Percentiles rank a stretch among this genome's conserved stretches.
Evolutionary conservation across 2,888 invertebrate species (phyloP).

Genomic region (Amblyjoppa proteus): DNA sequence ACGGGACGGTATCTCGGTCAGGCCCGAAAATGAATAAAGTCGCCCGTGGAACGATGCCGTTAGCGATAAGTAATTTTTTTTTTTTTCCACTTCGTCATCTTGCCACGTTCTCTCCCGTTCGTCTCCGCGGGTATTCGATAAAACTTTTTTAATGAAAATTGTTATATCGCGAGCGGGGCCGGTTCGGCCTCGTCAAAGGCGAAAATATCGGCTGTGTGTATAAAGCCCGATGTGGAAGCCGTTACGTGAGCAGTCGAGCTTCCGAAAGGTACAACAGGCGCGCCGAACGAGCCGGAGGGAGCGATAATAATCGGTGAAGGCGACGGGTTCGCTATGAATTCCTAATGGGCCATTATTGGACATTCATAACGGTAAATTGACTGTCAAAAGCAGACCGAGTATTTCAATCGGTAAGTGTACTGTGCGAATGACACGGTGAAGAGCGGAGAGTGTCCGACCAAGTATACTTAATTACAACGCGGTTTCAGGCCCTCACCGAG

Average conservation of each 20-base stretch:
- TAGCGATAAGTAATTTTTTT: slow-evolving; percentile 70
- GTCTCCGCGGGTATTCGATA: slow-evolving; percentile 41
- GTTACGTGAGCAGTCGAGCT: slow-evolving; percentile 25
- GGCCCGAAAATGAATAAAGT: slow-evolving; percentile 64
- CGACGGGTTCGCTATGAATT: slow-evolving; percentile 20
- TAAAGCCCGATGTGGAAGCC: slow-evolving; percentile 23
- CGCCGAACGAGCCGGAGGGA: background rate
- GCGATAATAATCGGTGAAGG: slow-evolving; percentile 1
- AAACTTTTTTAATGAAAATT: slow-evolving; percentile 71
- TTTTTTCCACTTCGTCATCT: slow-evolving; percentile 53
- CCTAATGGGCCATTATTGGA: slow-evolving; percentile 46
- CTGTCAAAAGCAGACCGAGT: slow-evolving; percentile 61
- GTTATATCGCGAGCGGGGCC: slow-evolving; percentile 50
- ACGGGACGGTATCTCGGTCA: slow-evolving; percentile 21
- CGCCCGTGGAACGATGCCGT: slow-evolving; percentile 23
- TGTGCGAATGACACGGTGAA: background rate
- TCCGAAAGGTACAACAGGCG: background rate
- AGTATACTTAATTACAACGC: slow-evolving; percentile 10
- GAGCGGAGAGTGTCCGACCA: background rate
- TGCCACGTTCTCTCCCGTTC: background rate
- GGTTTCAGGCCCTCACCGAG: background rate
- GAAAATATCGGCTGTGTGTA: background rate
- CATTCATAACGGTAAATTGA: slow-evolving; percentile 59
- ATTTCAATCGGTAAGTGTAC: slow-evolving; percentile 28
- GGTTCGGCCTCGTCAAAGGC: background rate